Base-by-base conservation (phyloP, 2,113 vertebrate genomes). In the Corydoras sp. region DNA sequence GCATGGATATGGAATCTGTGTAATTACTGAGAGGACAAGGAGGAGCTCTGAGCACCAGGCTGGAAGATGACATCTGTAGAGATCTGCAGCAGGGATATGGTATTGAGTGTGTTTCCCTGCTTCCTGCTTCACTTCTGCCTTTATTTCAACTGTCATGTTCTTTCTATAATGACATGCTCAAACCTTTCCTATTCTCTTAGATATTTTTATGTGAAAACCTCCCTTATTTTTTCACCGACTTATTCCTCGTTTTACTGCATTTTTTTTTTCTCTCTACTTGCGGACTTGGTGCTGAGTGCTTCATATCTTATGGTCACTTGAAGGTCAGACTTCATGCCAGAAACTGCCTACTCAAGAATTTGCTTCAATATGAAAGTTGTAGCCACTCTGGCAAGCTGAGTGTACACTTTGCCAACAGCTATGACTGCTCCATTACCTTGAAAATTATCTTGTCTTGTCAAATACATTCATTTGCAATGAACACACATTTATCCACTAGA, bases 1-100 rank as follows among this genome's bases (percentile, higher is more conserved):
- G 53, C 73, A 56, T 75, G 75, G 66, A 74, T 67, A 64, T 58
- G 29, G 75, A 69, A 73, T 83, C 74, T 74, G 72, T 63, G 58
- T 86, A 77, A 84, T 87, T 84, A 85, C 80, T 74, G 62, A 29
- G 43, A 76, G 72, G 77, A 72, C 81, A 76, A 51, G 71, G 71
- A 75, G 65, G 74, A 81, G 80, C 76, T 71, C 75, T 67, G 79
- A 81, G 82, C 82, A 71, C 65, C 64, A 61, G 73, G 49, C 76
- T 65, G 56, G 71, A 55, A 75, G 72, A 79, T 35, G 49, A 76
- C 76, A 80, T 81, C 83, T 82, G 76, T 68, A 70, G 70, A 75
- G 62, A 48, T 78, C 79, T 58, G 69, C 49, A 63, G 67, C 68
- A 30, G 68, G 76, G 63, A 49, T 74, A 60, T 32, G 35, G 67